Conservation (phyloP, 1,140 invertebrate species). For the Brachionus plicatilis region DNA sequence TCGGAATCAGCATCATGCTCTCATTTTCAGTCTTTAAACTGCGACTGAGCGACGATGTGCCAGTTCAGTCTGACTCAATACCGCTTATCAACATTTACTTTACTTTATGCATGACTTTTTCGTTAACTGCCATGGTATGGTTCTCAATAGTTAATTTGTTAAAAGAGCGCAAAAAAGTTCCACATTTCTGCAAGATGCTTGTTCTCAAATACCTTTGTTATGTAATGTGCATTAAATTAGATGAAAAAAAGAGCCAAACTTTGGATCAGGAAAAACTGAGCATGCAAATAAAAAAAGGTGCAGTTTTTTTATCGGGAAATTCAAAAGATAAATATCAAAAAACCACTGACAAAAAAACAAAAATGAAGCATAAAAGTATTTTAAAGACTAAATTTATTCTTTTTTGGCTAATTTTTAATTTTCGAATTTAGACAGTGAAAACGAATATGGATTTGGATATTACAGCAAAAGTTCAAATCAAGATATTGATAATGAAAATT, state of each 20-base stretch:
- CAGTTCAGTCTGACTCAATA: slow-evolving; percentile 32
- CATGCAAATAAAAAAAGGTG: background rate
- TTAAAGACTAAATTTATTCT: background rate
- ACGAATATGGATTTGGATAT: background rate
- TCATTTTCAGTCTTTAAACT: slow-evolving; percentile 35
- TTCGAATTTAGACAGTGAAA: background rate
- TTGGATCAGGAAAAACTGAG: background rate
- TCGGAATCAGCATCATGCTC: slow-evolving; percentile 40
- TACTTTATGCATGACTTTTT: slow-evolving; percentile 40
- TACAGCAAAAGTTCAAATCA: background rate
- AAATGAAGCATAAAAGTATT: background rate
- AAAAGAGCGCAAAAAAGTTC: slow-evolving; percentile 11
- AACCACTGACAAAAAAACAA: background rate
- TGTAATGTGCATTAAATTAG: slow-evolving; percentile 3
- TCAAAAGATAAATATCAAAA: background rate
- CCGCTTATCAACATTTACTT: slow-evolving; percentile 36
- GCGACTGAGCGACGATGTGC: slow-evolving; percentile 12
- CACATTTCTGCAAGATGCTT: background rate
- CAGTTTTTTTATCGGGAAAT: background rate
- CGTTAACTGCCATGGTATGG: slow-evolving; percentile 37
- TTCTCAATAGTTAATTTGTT: slow-evolving; percentile 20
- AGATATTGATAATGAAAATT: background rate
- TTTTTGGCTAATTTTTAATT: background rate
- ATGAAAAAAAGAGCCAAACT: background rate
- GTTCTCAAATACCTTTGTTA: slow-evolving; percentile 17